Percentiles rank a stretch among this genome's conserved stretches.
Conservation (phyloP, 2,113 vertebrate genomes). For the Gasterosteus aculeatus region DNA sequence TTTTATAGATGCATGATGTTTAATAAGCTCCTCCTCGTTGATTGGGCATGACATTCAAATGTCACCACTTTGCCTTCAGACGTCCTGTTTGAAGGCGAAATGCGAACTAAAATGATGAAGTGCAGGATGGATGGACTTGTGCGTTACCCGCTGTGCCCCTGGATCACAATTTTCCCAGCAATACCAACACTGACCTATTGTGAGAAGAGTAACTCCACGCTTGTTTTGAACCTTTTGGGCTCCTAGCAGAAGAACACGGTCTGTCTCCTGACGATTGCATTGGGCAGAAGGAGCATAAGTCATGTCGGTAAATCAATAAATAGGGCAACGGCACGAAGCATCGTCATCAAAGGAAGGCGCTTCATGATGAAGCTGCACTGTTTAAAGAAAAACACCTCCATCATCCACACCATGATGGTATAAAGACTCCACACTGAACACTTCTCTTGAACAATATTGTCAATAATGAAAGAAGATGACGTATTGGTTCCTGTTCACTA, state of each 20-base stretch:
- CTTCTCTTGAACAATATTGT: constrained; percentile 56
- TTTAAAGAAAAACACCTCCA: constrained; percentile 52
- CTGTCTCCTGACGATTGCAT: constrained; percentile 39
- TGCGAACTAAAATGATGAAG: background rate
- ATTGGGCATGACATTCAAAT: background rate
- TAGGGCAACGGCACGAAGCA: constrained; percentile 21
- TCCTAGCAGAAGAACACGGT: constrained; percentile 18
- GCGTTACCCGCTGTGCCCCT: constrained; percentile 9
- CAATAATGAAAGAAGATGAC: constrained; percentile 64
- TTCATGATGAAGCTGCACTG: background rate
- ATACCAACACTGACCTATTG: background rate
- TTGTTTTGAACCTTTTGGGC: constrained; percentile 18
- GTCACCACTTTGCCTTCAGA: too few relatives aligned
- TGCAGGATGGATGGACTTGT: constrained; percentile 1
- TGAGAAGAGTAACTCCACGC: background rate
- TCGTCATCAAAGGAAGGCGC: constrained; percentile 42
- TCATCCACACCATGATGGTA: constrained; percentile 33
- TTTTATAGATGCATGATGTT: background rate
- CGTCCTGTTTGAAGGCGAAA: too few relatives aligned
- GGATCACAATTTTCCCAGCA: constrained; percentile 10
- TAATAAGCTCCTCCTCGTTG: constrained; percentile 1
- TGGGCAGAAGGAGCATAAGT: constrained; percentile 55
- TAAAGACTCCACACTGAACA: constrained; percentile 60
- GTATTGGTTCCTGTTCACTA: constrained; percentile 27
- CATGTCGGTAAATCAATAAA: constrained; percentile 60